Evolutionary conservation across 2,113 vertebrate genomes (phyloP).

Genomic region (Zosterops pallidus): DNA sequence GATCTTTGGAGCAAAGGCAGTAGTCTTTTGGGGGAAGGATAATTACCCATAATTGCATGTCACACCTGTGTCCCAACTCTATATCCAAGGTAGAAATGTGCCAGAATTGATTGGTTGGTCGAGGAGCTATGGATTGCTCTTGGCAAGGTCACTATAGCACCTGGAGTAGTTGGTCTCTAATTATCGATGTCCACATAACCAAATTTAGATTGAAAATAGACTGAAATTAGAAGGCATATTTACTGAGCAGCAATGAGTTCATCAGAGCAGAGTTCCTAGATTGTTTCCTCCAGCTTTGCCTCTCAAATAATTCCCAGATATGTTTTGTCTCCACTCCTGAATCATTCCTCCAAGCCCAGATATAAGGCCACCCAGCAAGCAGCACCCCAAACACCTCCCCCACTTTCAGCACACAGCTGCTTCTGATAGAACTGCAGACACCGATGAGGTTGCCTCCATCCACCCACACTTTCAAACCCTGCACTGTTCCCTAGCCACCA

Average conservation of each 20-base stretch:
- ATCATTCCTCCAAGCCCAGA: background rate
- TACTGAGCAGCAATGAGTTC: background rate
- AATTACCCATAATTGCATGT: background rate
- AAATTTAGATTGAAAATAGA: background rate
- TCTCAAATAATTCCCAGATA: background rate
- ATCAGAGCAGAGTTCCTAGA: background rate
- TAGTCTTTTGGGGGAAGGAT: background rate
- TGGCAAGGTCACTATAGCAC: background rate
- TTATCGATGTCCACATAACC: background rate
- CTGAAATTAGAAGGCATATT: background rate
- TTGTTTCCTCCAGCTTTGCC: background rate
- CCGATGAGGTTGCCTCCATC: background rate
- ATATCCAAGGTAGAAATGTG: background rate
- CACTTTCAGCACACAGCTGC: background rate
- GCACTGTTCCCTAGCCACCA: background rate
- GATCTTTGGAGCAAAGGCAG: background rate
- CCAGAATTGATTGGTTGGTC: background rate
- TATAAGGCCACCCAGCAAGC: constrained; percentile 3
- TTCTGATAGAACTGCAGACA: background rate
- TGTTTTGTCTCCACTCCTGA: background rate
- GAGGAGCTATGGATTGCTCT: background rate
- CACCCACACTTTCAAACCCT: background rate
- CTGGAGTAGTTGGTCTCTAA: background rate
- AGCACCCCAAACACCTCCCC: background rate
- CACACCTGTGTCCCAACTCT: background rate